phyloP scores from a whole-genome alignment of 2,113 vertebrate species.

The Hypocryptadius cinnamomeus region DNA sequence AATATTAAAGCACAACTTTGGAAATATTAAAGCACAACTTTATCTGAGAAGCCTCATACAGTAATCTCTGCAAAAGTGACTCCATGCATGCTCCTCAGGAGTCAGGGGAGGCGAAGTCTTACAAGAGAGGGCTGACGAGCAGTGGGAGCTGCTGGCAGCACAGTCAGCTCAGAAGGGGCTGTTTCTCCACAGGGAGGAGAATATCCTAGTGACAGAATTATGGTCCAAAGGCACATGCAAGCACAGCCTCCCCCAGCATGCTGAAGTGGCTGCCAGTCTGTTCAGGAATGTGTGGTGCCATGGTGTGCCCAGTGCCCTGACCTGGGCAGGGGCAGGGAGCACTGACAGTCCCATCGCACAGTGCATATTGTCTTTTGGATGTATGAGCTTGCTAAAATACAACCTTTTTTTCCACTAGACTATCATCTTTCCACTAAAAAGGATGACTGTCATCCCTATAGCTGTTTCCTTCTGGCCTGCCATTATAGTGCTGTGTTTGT shows the following conservation, averaged over 20 bases:
- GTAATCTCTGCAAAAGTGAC: neutral
- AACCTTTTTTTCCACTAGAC: neutral
- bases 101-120: neutral
- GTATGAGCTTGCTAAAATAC: neutral
- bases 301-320: accelerated
- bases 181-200: neutral
- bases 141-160: neutral
- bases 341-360: neutral
- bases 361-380: accelerated
- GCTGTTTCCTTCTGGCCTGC: neutral
- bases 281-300: accelerated
- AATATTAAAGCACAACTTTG: neutral
- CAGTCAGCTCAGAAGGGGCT: neutral
- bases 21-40: neutral
- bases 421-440: neutral
- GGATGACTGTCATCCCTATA: neutral
- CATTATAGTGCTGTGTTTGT: neutral
- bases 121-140: neutral
- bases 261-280: neutral
- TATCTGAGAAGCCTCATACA: neutral
- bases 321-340: neutral
- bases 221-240: neutral
- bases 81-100: accelerated
- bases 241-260: neutral
- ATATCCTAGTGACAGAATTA: neutral